Evolutionary conservation across 2,888 invertebrate genomes (phyloP).

Genomic region (Drosophila percnosoma): DNA sequence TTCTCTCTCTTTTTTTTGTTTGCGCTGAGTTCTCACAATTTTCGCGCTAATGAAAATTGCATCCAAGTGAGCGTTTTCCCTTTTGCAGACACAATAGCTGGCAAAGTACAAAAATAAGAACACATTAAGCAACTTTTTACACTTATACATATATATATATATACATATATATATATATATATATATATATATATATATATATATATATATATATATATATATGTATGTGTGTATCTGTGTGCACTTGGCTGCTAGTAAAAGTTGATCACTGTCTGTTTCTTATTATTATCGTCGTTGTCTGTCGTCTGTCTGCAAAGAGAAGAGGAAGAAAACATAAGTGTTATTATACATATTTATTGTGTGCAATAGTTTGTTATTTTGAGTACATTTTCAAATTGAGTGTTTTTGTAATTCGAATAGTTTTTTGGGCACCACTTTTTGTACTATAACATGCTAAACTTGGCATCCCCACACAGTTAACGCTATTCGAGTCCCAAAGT

Average conservation of each 20-base stretch:
- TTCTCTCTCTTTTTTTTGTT: background rate
- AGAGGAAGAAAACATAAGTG: slow-evolving; percentile 22
- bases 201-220: background rate
- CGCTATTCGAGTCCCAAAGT: background rate
- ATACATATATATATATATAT: background rate
- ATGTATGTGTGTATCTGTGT: background rate
- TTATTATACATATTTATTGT: background rate
- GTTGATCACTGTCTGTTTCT: slow-evolving; percentile 20
- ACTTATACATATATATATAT: slow-evolving; percentile 11
- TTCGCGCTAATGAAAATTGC: slow-evolving; percentile 67
- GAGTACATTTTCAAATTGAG: no score
- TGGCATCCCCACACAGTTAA: background rate
- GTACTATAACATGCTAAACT: background rate
- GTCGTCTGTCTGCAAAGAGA: slow-evolving; percentile 39
- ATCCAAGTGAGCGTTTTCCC: slow-evolving; percentile 55
- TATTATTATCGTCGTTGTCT: slow-evolving; percentile 9
- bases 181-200: background rate
- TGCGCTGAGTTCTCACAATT: slow-evolving; percentile 45
- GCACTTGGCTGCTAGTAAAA: slow-evolving; percentile 15
- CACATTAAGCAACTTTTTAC: slow-evolving; percentile 44
- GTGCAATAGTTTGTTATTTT: background rate
- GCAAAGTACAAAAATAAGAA: slow-evolving; percentile 14
- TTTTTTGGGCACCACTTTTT: background rate
- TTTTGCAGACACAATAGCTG: slow-evolving; percentile 38
- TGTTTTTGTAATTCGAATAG: background rate